These are phyloP conservation scores for Cheilosia vernalis DNA, from an alignment of 2,888 invertebrate species.

Conservation along the genomic window DNA sequence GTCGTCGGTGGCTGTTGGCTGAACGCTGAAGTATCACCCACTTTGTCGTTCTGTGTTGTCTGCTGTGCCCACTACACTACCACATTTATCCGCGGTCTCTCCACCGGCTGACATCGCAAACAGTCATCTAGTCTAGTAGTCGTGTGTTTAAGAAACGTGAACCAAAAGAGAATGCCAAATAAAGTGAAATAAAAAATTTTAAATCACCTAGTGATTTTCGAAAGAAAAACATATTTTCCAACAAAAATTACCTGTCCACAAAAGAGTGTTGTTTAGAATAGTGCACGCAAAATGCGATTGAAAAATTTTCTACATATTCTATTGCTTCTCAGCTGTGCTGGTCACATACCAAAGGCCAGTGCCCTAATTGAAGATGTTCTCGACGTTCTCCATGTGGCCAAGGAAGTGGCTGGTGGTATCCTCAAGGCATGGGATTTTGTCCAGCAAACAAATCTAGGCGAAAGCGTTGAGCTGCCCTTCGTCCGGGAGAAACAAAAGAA, in stretches of 20 bases:
- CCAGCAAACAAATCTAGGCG: slow-evolving; percentile 84
- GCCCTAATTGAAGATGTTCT: slow-evolving; percentile 86
- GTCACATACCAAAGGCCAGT: slow-evolving; percentile 77
- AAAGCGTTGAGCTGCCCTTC: slow-evolving; percentile 86
- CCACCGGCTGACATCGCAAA: slow-evolving; percentile 31
- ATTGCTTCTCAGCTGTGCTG: slow-evolving; percentile 34
- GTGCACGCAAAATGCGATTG: slow-evolving; percentile 41
- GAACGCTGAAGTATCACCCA: too few relatives aligned
- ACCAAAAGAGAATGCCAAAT: slow-evolving; percentile 23
- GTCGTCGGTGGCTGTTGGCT: too few relatives aligned
- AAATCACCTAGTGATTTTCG: slow-evolving; percentile 21
- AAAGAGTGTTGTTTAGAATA: not conserved
- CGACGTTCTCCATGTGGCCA: slow-evolving; percentile 85
- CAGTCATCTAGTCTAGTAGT: slow-evolving; percentile 19
- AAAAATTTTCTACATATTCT: slow-evolving; percentile 36
- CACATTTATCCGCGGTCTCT: slow-evolving; percentile 48
- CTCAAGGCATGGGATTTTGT: slow-evolving; percentile 87
- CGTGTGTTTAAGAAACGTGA: slow-evolving; percentile 18
- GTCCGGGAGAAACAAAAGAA: slow-evolving; percentile 86
- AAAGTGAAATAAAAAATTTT: slow-evolving; percentile 41
- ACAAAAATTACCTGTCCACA: not conserved
- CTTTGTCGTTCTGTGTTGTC: too few relatives aligned
- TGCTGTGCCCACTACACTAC: too few relatives aligned
- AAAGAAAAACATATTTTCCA: slow-evolving; percentile 26
- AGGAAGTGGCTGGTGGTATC: slow-evolving; percentile 86